phyloP scores from a whole-genome alignment of 2,113 vertebrate species.

The Cyprinodon variegatus region DNA sequence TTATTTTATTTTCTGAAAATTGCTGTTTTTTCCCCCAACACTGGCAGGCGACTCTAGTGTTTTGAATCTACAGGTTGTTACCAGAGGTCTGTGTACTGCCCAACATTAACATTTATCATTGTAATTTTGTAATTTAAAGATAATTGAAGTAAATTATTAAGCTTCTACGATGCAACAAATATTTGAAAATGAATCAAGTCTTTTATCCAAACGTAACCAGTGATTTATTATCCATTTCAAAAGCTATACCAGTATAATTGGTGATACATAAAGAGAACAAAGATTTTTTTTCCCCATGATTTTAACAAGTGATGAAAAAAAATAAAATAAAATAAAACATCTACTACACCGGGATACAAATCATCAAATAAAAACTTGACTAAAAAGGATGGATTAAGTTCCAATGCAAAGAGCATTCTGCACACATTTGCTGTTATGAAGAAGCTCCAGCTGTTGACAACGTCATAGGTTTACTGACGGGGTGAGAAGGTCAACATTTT shows the following conservation, averaged over 20 bases:
- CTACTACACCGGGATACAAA: constrained; percentile 11
- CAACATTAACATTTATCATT: not conserved
- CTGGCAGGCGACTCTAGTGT: too few species aligned
- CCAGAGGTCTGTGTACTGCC: too few species aligned
- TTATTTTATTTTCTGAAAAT: not conserved
- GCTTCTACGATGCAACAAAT: not conserved
- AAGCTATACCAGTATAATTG: constrained; percentile 18
- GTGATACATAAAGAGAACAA: constrained; percentile 19
- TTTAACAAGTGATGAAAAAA: constrained; percentile 30
- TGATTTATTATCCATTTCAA: constrained; percentile 57
- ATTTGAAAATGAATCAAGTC: not conserved
- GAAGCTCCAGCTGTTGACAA: constrained; percentile 10
- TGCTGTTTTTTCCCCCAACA: not conserved
- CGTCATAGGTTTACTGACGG: not conserved
- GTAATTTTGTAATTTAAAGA: too few species aligned
- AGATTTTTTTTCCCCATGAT: constrained; percentile 29
- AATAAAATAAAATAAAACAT: not conserved
- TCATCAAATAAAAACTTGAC: constrained; percentile 55
- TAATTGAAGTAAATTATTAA: not conserved
- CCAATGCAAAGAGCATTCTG: constrained; percentile 16
- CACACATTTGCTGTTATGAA: constrained; percentile 15
- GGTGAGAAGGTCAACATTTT: not conserved
- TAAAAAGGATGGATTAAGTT: constrained; percentile 3
- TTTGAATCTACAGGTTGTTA: too few species aligned
- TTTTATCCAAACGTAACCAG: constrained; percentile 37